Evolutionary conservation across 2,113 vertebrate genomes (phyloP).

Genomic region (Cardinalis cardinalis): DNA sequence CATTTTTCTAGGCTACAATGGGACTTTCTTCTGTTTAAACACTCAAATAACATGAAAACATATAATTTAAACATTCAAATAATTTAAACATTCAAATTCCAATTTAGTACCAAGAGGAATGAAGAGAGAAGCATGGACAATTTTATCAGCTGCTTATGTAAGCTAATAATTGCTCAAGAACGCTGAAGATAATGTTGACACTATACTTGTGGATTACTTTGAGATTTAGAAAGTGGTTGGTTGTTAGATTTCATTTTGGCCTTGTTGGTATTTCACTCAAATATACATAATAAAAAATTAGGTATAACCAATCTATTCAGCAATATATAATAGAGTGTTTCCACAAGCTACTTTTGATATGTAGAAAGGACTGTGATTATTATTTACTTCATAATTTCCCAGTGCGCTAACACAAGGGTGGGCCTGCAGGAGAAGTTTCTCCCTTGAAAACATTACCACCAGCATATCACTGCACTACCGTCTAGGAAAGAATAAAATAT

Average conservation of each 20-base stretch:
- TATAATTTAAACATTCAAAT: not conserved
- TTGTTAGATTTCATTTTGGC: not conserved
- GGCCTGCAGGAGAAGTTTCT: not conserved
- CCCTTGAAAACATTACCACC: not conserved
- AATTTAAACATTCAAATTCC: not conserved
- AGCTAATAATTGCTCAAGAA: not conserved
- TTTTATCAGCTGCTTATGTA: not conserved
- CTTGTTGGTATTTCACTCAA: not conserved
- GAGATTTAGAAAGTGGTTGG: not conserved
- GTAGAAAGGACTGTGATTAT: not conserved
- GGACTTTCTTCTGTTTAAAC: not conserved
- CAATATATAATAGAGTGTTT: not conserved
- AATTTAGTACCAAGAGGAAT: not conserved
- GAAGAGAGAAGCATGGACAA: not conserved
- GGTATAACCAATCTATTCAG: not conserved
- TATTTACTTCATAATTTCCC: not conserved
- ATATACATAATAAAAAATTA: not conserved
- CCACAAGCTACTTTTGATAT: not conserved
- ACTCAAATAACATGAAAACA: not conserved
- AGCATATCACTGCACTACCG: not conserved
- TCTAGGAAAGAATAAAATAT: not conserved
- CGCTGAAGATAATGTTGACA: not conserved
- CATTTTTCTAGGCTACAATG: not conserved
- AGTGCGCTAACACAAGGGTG: not conserved
- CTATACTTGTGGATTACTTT: not conserved